Base-by-base conservation (phyloP, 2,113 vertebrate species). In the Bufo gargarizans region DNA sequence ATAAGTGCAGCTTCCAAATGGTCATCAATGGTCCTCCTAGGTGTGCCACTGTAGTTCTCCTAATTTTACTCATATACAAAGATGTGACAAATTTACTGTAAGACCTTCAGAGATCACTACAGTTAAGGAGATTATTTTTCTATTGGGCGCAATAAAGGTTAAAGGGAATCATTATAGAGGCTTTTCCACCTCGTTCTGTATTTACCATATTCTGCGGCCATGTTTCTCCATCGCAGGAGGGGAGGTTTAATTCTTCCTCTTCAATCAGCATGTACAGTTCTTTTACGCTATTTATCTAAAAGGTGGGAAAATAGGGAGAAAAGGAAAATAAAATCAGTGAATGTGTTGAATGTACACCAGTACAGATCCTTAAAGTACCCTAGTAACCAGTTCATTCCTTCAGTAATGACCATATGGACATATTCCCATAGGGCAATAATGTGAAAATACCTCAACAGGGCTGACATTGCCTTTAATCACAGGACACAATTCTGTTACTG, bases 281-380 rank as follows among this genome's bases (percentile, higher is more conserved):
- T 93, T 99, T 99, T 92, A 99, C 95, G 91, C 96, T 99, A 92
- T 96, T 98, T 77, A 99, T 97, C 98, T 99, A 71, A 9, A 92
- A 88, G 49, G 10, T 2, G 49, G 65, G 58, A 53, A 59, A 50
- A 13, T 77, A 56, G 7, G 0, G 19, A 82, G 43, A 65, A 13
- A 55, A 50, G 16, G 20, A 6, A 53, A 77, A 50, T 49, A 49
- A 76, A 76, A 45, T 33, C 22, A 14, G 10, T 72, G 43, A 49
- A 19, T 49, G 8, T 17, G 7, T 49, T 72, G 33, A 72, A 19
- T 61, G 14, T 61, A 61, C 59, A 16, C 59, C 14, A 61, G 59
- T 3, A 14, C 16, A 4, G 2, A 33, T 33, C 33, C 33, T 61
- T 16, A 61, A 61, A 61, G 59, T 61, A 3, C 7, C 14, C 6